Evolutionary conservation across 1,140 invertebrate genomes (phyloP), one percentile per base, ranked within the genome.

Genomic region (Physella acuta): DNA sequence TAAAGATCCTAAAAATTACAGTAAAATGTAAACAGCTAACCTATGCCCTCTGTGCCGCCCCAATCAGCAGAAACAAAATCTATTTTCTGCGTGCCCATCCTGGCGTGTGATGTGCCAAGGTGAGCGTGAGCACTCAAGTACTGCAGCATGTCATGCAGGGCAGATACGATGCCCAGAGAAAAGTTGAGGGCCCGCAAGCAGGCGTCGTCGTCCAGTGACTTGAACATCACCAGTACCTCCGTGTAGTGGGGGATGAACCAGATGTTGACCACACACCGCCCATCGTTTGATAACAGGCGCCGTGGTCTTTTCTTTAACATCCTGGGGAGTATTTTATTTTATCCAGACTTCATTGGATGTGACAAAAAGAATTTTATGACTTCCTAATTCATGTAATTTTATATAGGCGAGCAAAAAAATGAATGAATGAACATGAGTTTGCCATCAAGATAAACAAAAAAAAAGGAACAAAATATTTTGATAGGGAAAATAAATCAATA

Each of bases 201-300:
- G 4, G 72, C 52, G 2, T 76, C 74, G 17, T 80, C 75, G 34
- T 77, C 73, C 17, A 82, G 58, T n/a, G 76, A 76, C 67, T 82
- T 84, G 73, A 79, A 85, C 75, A 83, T 81, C 58, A 79, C 69
- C 63, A 85, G 71, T 8, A 81, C 73, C 59, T 85, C 84, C 0
- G 79, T 75, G 62, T 80, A 76, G 63, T 85, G 82, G 3, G 84
- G 84, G 30, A 85, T 81, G 67, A 85, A 85, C 82, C 83, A 85
- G n/a, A 85, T 74, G 69, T 85, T 85, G 51, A 84, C 71, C 0
- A 85, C 72, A 58, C 80, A 73, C 51, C 75, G 70, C 11, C 84
- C 84, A 72, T 83, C 77, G 4, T 73, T 74, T 11, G 82, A 81
- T 34, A 85, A 69, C 4, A 85, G 64, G 3, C 79, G 77, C 4